Base-by-base conservation (phyloP, 2,113 vertebrate genomes). In the Haliaeetus leucogaster region DNA sequence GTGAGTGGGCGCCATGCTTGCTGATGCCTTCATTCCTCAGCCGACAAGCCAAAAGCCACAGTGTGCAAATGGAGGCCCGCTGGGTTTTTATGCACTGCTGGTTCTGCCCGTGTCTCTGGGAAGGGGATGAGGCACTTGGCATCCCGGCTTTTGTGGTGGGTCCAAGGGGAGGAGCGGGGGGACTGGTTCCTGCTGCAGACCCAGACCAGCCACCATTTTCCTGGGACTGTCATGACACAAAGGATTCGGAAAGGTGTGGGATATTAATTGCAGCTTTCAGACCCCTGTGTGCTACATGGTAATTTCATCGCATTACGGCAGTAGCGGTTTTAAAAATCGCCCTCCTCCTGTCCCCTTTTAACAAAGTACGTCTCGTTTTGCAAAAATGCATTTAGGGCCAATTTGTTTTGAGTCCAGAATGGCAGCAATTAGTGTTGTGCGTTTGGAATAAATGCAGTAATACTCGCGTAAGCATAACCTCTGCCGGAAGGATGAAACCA, bases 211-310 rank as follows among this genome's bases (percentile, higher is more conserved):
- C 3, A 0, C 42, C 2, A 0, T n/a, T 23, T 29, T 61, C 55
- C 63, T 11, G 4, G 52, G 43, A 3, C 58, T 29, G 77, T 34
- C 20, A 1, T 1, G 55, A 25, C 81, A 91, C 93, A 93, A 87
- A 95, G 84, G 65, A 52, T 40, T 68, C 0, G 1, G 87, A 56
- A 91, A 95, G 93, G 91, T 94, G 81, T 27, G 82, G 62, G 78
- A 20, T 74, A 52, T 72, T 89, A 89, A 95, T 76, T 72, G 96
- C 52, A 48, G 91, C 92, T 96, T 85, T 91, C 95, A 91, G 81
- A 5, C 47, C 73, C 53, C 47, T 5, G 63, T 2, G 0, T 76
- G 79, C 77, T 85, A 30, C 83, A 1, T 26, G 58, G 84, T 61
- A 94, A 96, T 97, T 96, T 93, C 36, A 30, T 56, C 15, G 45